Evolutionary conservation across 2,888 invertebrate genomes (phyloP).

Genomic region (Eupithecia centaureata): DNA sequence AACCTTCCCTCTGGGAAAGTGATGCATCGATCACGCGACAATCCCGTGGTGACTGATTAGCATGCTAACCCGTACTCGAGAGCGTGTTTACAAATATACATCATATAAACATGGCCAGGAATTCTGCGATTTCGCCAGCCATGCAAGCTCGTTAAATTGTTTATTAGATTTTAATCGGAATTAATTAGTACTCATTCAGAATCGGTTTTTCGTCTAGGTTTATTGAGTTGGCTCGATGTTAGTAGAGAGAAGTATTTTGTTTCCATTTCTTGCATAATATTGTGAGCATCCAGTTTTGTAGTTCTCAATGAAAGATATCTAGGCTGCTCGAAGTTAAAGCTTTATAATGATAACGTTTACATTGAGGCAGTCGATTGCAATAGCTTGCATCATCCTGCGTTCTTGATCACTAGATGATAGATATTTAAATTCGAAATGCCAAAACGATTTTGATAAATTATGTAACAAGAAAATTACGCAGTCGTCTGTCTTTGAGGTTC

Average conservation of each 20-base stretch:
- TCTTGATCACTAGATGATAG: conserved; percentile 18
- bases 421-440: conserved; percentile 23
- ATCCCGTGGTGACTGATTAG: conserved; percentile 66
- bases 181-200: neutral
- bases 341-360: neutral
- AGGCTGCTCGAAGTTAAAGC: neutral
- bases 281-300: neutral
- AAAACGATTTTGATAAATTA: conserved; percentile 20
- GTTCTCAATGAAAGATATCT: neutral
- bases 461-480: conserved; percentile 12
- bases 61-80: conserved; percentile 50
- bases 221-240: neutral
- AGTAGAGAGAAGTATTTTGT: neutral
- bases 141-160: conserved; percentile 23
- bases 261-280: neutral
- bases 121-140: conserved; percentile 35
- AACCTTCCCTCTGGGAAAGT: conserved; percentile 74
- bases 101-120: conserved; percentile 33
- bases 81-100: conserved; percentile 35
- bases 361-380: conserved; percentile 8
- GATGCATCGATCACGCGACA: conserved; percentile 77
- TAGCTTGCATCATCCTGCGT: conserved; percentile 17
- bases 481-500: neutral
- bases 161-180: conserved; percentile 2
- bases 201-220: neutral